phyloP scores from a whole-genome alignment of 2,888 invertebrate genomes.

The Marronus borbonicus region DNA sequence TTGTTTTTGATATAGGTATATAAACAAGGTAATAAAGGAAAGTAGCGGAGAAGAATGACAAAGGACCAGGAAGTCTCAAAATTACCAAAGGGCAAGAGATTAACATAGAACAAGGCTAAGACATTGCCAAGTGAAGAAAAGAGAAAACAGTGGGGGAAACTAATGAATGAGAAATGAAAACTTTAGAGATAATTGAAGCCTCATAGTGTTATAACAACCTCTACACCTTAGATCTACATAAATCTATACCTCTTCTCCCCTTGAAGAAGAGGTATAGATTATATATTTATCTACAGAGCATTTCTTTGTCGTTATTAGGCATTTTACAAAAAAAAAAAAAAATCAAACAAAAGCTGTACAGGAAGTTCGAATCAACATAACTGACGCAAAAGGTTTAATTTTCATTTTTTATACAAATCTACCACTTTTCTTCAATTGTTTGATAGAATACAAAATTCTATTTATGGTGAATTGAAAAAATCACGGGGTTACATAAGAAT shows the following conservation, averaged over 20 bases:
- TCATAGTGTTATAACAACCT: neutral
- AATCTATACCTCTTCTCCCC: no score
- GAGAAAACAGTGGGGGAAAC: neutral
- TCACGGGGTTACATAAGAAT: no score
- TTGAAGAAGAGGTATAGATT: neutral
- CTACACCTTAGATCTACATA: neutral
- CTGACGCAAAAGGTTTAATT: no score
- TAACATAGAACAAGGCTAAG: neutral
- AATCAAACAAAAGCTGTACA: no score
- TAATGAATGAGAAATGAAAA: neutral
- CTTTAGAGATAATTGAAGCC: neutral
- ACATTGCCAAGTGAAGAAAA: neutral
- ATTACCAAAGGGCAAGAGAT: neutral
- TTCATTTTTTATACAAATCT: no score
- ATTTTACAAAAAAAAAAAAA: no score
- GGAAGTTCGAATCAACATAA: no score
- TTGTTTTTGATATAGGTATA: neutral
- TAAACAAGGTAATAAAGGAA: neutral
- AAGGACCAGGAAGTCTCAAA: neutral
- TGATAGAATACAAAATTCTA: no score
- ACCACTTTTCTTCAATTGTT: no score
- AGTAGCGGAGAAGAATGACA: neutral
- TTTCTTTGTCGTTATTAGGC: no score
- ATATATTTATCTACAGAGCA: neutral
- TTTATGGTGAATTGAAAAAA: no score